Evolutionary conservation across 2,113 vertebrate species (phyloP), one percentile per base, ranked within the genome.

Genomic region (Ceyx melanurus): DNA sequence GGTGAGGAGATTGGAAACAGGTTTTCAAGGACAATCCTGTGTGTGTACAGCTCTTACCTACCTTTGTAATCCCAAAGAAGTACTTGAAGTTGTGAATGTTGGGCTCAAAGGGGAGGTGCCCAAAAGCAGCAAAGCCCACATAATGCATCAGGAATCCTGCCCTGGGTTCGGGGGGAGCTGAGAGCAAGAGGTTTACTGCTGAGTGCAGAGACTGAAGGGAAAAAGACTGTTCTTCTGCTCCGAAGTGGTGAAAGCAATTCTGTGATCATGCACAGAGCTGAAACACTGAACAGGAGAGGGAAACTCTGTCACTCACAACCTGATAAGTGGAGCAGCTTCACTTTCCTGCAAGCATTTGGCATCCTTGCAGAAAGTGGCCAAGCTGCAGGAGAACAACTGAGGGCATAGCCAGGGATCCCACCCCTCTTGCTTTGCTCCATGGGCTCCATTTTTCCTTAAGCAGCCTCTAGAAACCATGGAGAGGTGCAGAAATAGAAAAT

Each of bases 361-460:
- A 68, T 29, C 2, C 0, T 72, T 5, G 11, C 57, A 35, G 82
- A 77, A 25, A 77, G 25, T 16, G 11, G 37, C 29, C 16, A 19
- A 73, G 16, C 51, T n/a, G 15, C 5, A 2, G 14, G 29, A 75
- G 31, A 35, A 5, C 20, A 35, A 5, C 20, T 1, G 9, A 64
- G 43, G 72, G 7, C 51, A 53, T 0, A 1, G 13, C 0, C 0
- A 60, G 8, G 10, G 35, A 19, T 53, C 16, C 33, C 8, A 82
- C 6, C 9, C 51, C 8, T 54, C 43, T 19, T n/a, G 33, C 67
- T 94, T 61, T 73, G 6, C n/a, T 80, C 23, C 20, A 2, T 1
- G 1, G 40, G 3, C 23, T 53, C 9, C 20, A 29, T 62, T 72
- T 43, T 79, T 37, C 64, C 53, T 21, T 40, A 21, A 2, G 15